These are phyloP conservation scores for Drosophila albomicans DNA, from an alignment of 1,140 invertebrate species.

Conservation along the genomic window DNA sequence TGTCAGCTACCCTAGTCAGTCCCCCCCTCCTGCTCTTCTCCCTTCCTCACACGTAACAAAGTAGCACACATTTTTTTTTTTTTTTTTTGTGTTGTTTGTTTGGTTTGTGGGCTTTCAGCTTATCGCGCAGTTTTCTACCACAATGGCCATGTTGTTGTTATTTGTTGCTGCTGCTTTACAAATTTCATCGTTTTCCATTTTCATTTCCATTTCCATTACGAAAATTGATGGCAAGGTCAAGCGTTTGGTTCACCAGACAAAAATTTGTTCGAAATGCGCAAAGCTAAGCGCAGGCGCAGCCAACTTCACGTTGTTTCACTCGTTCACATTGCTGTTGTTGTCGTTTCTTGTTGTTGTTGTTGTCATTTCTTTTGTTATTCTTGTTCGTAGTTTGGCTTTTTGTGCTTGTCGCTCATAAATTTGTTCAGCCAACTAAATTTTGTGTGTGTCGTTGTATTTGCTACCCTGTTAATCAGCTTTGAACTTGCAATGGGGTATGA, in stretches of 20 bases:
- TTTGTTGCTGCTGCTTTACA: slow-evolving; percentile 19
- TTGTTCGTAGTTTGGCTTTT: slow-evolving; percentile 15
- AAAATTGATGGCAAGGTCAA: slow-evolving; percentile 81
- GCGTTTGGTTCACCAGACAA: slow-evolving; percentile 58
- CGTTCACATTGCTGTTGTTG: slow-evolving; percentile 4
- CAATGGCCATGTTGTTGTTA: slow-evolving; percentile 13
- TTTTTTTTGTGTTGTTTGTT: too few species aligned
- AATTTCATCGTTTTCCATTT: slow-evolving; percentile 59
- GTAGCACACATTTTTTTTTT: slow-evolving; percentile 48
- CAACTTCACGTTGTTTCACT: slow-evolving; percentile 24
- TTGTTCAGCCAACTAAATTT: slow-evolving; percentile 44
- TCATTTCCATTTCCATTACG: slow-evolving; percentile 60
- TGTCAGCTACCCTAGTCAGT: slow-evolving; percentile 37
- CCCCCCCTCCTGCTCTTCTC: neutral
- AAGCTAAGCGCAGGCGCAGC: slow-evolving; percentile 49
- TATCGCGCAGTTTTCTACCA: slow-evolving; percentile 48
- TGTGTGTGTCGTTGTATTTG: slow-evolving; percentile 5
- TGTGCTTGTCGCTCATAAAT: slow-evolving; percentile 49
- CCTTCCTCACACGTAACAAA: slow-evolving; percentile 56
- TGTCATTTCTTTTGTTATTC: slow-evolving; percentile 10
- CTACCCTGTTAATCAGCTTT: neutral
- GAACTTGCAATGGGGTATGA: neutral
- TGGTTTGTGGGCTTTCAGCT: slow-evolving; percentile 66
- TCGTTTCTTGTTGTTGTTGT: neutral
- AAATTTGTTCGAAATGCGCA: slow-evolving; percentile 43